phyloP scores from a whole-genome alignment of 2,888 invertebrate genomes.

The Agriotes lineatus region DNA sequence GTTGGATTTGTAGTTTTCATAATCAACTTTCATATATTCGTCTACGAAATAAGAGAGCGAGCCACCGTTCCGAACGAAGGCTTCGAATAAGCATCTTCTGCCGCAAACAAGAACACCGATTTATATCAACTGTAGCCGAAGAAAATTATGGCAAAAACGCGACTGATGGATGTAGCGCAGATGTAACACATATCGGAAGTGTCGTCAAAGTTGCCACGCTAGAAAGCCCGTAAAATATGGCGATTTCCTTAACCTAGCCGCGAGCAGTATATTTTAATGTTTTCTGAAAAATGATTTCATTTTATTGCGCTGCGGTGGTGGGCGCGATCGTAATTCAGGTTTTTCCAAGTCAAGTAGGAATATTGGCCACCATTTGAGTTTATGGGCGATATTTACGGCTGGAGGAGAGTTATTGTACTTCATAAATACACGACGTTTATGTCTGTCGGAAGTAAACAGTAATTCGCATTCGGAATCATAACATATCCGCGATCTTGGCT shows the following conservation, averaged over 20 bases:
- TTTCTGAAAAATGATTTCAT: slow-evolving; percentile 4
- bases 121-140: slow-evolving; percentile 10
- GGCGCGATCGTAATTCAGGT: not conserved
- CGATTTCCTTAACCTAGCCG: slow-evolving; percentile 10
- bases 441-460: slow-evolving; percentile 10
- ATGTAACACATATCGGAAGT: slow-evolving; percentile 6
- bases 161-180: slow-evolving; percentile 15
- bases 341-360: slow-evolving; percentile 11
- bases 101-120: slow-evolving; percentile 3
- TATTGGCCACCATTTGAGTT: slow-evolving; percentile 4
- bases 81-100: too few relatives aligned
- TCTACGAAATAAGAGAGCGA: too few relatives aligned
- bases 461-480: slow-evolving; percentile 14
- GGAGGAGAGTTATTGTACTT: slow-evolving; percentile 5
- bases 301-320: slow-evolving; percentile 1
- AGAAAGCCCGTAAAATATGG: not conserved
- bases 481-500: slow-evolving; percentile 3
- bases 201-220: not conserved
- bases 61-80: too few relatives aligned
- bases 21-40: too few relatives aligned
- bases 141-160: slow-evolving; percentile 10
- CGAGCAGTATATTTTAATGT: slow-evolving; percentile 13
- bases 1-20: too few relatives aligned
- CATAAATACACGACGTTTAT: slow-evolving; percentile 13
- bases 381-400: slow-evolving; percentile 8